Base-by-base conservation (phyloP, 1,140 invertebrate genomes). In the Macrotrachela quadricornifera region DNA sequence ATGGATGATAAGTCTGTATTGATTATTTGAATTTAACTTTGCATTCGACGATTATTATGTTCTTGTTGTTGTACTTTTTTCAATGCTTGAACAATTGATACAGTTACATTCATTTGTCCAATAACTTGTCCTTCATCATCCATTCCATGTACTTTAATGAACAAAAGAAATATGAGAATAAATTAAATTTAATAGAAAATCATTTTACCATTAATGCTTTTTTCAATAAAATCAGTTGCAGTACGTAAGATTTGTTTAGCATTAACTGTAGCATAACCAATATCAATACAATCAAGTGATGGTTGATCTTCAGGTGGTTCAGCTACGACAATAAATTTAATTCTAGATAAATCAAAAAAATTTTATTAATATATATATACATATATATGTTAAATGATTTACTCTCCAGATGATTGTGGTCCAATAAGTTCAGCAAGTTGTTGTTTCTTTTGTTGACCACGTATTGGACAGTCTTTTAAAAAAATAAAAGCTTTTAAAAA, bases 381-480 rank as follows among this genome's bases (percentile, higher is more conserved):
- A n/a, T n/a, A n/a, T n/a, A n/a, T n/a, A n/a, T n/a, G n/a, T n/a
- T n/a, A n/a, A n/a, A n/a, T n/a, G n/a, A 30, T 8, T 30, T 30
- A 30, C 21, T 30, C 21, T 30, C 21, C 21, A 2, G 21, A 30
- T 30, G 21, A 30, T 30, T 8, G 21, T 15, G 68, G 68, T 47
- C 68, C 65, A 58, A 62, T 63, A 10, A 70, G 64, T 17, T 69
- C 59, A 1, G 61, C 65, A 54, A 70, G 49, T 67, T 60, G 50
- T 64, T 57, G 37, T 66, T 64, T 47, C 67, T 48, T 54, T 30
- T 30, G 3, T 30, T 30, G 2, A 61, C 58, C 10, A 64, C 63
- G 40, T 68, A 58, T 52, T 61, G 63, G 68, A 63, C 67, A 64
- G 57, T 40, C 51, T 56, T 75, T 68, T 56, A 73, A 68, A 65